phyloP scores from a whole-genome alignment of 2,113 vertebrate species.

The Myrmophylax atrothorax region DNA sequence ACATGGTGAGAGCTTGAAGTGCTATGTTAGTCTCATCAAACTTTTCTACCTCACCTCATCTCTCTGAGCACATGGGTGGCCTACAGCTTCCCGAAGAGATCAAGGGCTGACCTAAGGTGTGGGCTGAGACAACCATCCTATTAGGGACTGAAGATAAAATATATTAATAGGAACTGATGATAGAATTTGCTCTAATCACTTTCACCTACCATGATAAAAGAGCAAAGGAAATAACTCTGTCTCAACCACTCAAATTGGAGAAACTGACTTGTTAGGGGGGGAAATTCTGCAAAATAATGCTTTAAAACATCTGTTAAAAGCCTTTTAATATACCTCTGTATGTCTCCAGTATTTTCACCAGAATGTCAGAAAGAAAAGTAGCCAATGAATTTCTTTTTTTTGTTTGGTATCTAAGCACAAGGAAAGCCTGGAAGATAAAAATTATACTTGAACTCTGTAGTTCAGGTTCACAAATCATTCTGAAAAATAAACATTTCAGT shows the following conservation, averaged over 20 bases:
- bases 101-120: slow-evolving; percentile 30
- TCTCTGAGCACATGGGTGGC: slow-evolving; percentile 47
- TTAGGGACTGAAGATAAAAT: slow-evolving; percentile 54
- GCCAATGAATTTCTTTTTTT: neutral
- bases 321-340: neutral
- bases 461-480: slow-evolving; percentile 32
- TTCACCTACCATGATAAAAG: slow-evolving; percentile 61
- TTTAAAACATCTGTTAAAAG: neutral
- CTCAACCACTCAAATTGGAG: neutral
- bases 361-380: neutral
- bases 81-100: slow-evolving; percentile 31
- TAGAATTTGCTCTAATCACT: slow-evolving; percentile 59
- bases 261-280: neutral
- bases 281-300: neutral
- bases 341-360: neutral
- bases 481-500: slow-evolving; percentile 37
- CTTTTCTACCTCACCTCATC: slow-evolving; percentile 47
- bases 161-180: neutral
- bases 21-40: slow-evolving; percentile 6
- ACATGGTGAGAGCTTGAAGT: neutral
- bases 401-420: neutral
- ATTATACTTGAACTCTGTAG: neutral
- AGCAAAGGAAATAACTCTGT: slow-evolving; percentile 28
- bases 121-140: slow-evolving; percentile 36
- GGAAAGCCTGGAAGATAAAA: slow-evolving; percentile 8